These are phyloP conservation scores for Ceratoteleas bidentatus DNA, from an alignment of 1,140 invertebrate species.

Conservation along the genomic window DNA sequence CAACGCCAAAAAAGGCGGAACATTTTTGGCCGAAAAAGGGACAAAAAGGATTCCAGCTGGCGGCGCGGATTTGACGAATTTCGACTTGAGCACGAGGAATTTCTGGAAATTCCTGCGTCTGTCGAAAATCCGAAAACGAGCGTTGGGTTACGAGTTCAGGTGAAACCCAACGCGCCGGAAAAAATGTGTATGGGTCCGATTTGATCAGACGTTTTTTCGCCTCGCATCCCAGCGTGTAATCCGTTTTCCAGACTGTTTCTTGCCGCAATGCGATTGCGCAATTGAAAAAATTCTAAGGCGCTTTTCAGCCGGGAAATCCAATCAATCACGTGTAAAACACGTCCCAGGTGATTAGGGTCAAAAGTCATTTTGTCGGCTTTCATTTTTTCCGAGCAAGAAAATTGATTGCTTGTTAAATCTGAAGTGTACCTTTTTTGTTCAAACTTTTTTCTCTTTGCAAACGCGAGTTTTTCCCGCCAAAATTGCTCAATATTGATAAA, in stretches of 20 bases:
- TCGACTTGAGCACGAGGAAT: conserved; percentile 26
- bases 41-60: neutral
- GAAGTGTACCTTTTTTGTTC: too few species aligned
- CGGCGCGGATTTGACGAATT: neutral
- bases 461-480: too few species aligned
- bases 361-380: too few species aligned
- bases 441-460: too few species aligned
- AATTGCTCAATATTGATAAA: too few species aligned
- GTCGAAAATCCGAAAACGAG: conserved; percentile 47
- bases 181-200: conserved; percentile 13
- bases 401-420: too few species aligned
- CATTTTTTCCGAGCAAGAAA: too few species aligned
- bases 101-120: conserved; percentile 28
- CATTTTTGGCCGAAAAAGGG: too few species aligned
- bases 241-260: conserved; percentile 17
- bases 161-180: conserved; percentile 37
- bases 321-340: conserved; percentile 40
- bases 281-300: neutral
- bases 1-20: too few species aligned
- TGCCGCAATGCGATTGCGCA: conserved; percentile 1
- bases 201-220: conserved; percentile 15
- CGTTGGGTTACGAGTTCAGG: conserved; percentile 15
- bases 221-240: conserved; percentile 26
- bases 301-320: conserved; percentile 21
- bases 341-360: conserved; percentile 27